A percentile compares a stretch with the other conserved stretches of the same genome.
Evolutionary conservation across 2,113 vertebrate genomes (phyloP).

Genomic region (Etheostoma spectabile): DNA sequence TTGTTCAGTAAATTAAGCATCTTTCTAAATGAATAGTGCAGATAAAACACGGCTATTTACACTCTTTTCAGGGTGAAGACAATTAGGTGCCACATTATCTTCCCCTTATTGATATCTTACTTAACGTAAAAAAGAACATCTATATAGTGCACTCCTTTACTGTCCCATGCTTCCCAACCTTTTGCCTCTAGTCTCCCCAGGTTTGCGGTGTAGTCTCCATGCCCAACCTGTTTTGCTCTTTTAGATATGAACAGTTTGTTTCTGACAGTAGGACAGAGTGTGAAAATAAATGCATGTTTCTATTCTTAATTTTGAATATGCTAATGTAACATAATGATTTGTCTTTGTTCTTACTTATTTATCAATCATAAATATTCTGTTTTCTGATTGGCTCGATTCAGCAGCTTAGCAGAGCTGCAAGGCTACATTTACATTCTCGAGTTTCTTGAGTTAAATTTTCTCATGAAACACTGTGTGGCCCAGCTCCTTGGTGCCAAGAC

Average conservation of each 20-base stretch:
- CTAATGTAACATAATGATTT: slow-evolving; percentile 5
- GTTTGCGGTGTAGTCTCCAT: neutral
- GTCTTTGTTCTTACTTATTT: slow-evolving; percentile 1
- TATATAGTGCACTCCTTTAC: neutral
- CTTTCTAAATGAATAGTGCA: slow-evolving; percentile 9
- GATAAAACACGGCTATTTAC: slow-evolving; percentile 55
- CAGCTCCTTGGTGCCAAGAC: neutral
- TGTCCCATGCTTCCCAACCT: slow-evolving; percentile 13
- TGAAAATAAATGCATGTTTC: neutral
- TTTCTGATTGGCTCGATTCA: slow-evolving; percentile 14
- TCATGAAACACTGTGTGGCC: neutral
- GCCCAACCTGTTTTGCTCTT: neutral
- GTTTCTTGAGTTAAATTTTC: slow-evolving; percentile 3
- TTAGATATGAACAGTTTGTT: slow-evolving; percentile 7
- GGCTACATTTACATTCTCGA: slow-evolving; percentile 1
- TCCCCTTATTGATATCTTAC: neutral
- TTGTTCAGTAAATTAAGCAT: slow-evolving; percentile 14
- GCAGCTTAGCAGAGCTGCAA: slow-evolving; percentile 1
- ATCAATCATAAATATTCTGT: neutral
- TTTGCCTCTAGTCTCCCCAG: neutral
- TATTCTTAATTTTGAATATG: neutral
- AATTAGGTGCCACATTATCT: neutral
- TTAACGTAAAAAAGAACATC: slow-evolving; percentile 17
- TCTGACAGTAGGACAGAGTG: neutral
- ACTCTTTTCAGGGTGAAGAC: slow-evolving; percentile 26